Conservation (phyloP, 2,888 invertebrate species). For the Drosophila rubida region DNA sequence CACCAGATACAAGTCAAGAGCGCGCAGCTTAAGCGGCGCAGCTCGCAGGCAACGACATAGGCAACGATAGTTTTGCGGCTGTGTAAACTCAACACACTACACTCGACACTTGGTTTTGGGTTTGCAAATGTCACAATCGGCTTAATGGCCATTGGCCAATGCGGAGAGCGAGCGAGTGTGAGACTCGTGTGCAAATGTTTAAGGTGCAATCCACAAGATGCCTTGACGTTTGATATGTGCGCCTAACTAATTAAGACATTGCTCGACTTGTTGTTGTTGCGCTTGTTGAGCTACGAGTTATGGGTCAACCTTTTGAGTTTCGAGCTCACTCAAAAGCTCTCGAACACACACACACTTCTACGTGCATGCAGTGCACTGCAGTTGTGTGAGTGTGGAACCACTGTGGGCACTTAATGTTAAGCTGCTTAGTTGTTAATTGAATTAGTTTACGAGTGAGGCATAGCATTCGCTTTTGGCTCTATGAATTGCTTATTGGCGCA, state of each 20-base stretch:
- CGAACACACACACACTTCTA: slow-evolving; percentile 8
- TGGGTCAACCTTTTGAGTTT: slow-evolving; percentile 59
- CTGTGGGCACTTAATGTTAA: slow-evolving; percentile 65
- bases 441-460: slow-evolving; percentile 77
- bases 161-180: neutral
- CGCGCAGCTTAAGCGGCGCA: slow-evolving; percentile 5
- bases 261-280: slow-evolving; percentile 7
- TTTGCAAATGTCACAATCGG: slow-evolving; percentile 37
- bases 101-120: neutral
- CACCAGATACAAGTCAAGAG: slow-evolving; percentile 37
- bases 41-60: slow-evolving; percentile 7
- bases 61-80: slow-evolving; percentile 19
- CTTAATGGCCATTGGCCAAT: slow-evolving; percentile 33
- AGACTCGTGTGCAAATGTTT: slow-evolving; percentile 34
- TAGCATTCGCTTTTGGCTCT: slow-evolving; percentile 43
- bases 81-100: slow-evolving; percentile 5
- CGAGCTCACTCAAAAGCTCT: slow-evolving; percentile 23
- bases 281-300: slow-evolving; percentile 43
- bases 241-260: slow-evolving; percentile 64
- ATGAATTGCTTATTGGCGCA: slow-evolving; percentile 61
- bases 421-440: slow-evolving; percentile 78
- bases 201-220: slow-evolving; percentile 37
- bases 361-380: neutral
- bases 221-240: slow-evolving; percentile 38
- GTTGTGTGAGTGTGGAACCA: slow-evolving; percentile 24